A percentile compares a stretch with the other conserved stretches of the same genome.
Evolutionary conservation across 2,113 vertebrate species (phyloP).

Genomic region (Siniperca chuatsi): DNA sequence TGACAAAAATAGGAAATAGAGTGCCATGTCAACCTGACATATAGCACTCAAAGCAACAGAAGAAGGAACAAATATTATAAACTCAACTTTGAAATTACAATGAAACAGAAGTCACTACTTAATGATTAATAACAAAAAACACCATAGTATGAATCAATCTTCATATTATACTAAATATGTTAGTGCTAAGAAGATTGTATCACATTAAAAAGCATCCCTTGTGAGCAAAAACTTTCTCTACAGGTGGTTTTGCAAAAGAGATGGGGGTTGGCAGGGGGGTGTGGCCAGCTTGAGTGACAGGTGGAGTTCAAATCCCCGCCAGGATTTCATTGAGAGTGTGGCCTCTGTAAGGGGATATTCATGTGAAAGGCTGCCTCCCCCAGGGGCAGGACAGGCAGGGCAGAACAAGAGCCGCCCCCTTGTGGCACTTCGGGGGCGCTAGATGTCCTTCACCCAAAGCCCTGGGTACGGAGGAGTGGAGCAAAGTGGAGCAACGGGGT

Average conservation of each 20-base stretch:
- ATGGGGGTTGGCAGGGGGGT: constrained; percentile 20
- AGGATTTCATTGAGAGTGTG: constrained; percentile 78
- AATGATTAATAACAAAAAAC: background rate
- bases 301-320: constrained; percentile 73
- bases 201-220: background rate
- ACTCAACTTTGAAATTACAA: background rate
- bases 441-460: constrained; percentile 38
- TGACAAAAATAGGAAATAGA: background rate
- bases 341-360: constrained; percentile 81
- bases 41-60: background rate
- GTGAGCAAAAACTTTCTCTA: constrained; percentile 12
- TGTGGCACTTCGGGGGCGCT: constrained; percentile 57
- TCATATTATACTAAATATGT: background rate
- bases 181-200: too few relatives aligned
- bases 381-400: constrained; percentile 48
- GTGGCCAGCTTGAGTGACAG: constrained; percentile 69
- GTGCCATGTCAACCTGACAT: background rate
- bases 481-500: constrained; percentile 39
- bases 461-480: constrained; percentile 26
- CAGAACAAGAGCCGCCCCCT: constrained; percentile 71
- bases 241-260: constrained; percentile 55
- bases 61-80: background rate
- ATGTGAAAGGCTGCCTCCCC: constrained; percentile 79
- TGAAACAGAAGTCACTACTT: background rate
- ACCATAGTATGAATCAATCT: background rate